phyloP scores from a whole-genome alignment of 1,140 invertebrate genomes.

The Meloidogyne floridensis region DNA sequence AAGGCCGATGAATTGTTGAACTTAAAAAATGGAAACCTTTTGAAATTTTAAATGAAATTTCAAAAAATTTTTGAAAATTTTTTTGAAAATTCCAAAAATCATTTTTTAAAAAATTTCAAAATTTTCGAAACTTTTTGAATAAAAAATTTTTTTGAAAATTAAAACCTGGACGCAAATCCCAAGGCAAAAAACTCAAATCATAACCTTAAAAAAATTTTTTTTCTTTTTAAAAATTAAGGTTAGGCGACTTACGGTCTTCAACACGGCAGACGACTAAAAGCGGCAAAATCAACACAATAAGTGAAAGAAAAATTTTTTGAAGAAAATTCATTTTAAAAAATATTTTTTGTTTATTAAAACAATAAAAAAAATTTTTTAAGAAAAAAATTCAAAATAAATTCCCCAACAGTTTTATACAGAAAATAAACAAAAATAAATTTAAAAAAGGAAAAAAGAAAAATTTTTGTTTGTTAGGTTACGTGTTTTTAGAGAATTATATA shows the following conservation, averaged over 20 bases:
- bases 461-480: background rate
- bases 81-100: no score
- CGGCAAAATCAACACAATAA: background rate
- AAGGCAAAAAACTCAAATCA: slow-evolving; percentile 60
- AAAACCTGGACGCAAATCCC: slow-evolving; percentile 52
- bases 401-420: background rate
- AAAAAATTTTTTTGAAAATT: background rate
- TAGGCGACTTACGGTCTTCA: slow-evolving; percentile 40
- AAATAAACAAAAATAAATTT: background rate
- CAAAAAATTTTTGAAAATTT: no score
- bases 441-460: background rate
- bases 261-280: background rate
- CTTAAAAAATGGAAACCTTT: background rate
- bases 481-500: background rate
- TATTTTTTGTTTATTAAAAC: background rate
- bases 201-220: slow-evolving; percentile 48
- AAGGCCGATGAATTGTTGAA: slow-evolving; percentile 63
- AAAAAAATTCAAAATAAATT: no score
- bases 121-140: background rate
- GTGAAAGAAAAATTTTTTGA: background rate
- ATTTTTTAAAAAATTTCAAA: no score
- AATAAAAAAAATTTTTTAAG: background rate
- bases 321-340: background rate
- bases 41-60: no score
- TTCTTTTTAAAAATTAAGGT: background rate